Evolutionary conservation across 2,888 invertebrate species (phyloP), one percentile per base, ranked within the genome.

Genomic region (Himalopsyche anomala): DNA sequence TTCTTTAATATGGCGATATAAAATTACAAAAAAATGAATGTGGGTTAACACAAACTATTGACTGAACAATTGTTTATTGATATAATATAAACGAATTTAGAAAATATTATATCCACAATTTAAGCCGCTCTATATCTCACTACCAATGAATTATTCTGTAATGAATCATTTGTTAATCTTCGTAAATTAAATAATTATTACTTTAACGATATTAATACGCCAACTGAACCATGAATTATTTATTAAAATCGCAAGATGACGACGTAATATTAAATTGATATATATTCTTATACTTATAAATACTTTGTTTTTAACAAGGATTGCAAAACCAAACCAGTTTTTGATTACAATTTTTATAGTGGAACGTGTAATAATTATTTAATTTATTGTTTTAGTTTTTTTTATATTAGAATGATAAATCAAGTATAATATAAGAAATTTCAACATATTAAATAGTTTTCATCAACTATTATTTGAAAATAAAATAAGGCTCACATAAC

Each of bases 201-300:
- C 69, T 15, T 12, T 4, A 74, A 28, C 6, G 19, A 38, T 74
- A 74, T 74, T 74, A 38, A 11, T 74, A 36, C 74, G 74, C 38
- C 36, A 74, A 74, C 74, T 36, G 15, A 74, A 38, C 38, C 36
- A 74, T 74, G 74, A 74, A 74, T 74, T 74, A 74, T 74, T 74
- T 38, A 74, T 74, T 74, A 36, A 36, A 28, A 74, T 74, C 28
- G 38, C 38, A 5, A 74, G 74, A 74, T 74, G 38, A 5, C 74
- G 74, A 38, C 36, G 36, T 74, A 36, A 74, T 74, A 74, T 38
- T 62, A 8, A 4, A 62, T 2, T 62, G 19, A 19, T 56, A 36
- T 9, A 36, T 28, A 69, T 74, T 38, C 4, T 36, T 74, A 74
- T 19, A 38, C 38, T 12, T 19, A 62, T 38, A 12, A 74, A 74